These are phyloP conservation scores for Caradrina kadenii DNA, from an alignment of 2,888 invertebrate species.

Conservation along the genomic window DNA sequence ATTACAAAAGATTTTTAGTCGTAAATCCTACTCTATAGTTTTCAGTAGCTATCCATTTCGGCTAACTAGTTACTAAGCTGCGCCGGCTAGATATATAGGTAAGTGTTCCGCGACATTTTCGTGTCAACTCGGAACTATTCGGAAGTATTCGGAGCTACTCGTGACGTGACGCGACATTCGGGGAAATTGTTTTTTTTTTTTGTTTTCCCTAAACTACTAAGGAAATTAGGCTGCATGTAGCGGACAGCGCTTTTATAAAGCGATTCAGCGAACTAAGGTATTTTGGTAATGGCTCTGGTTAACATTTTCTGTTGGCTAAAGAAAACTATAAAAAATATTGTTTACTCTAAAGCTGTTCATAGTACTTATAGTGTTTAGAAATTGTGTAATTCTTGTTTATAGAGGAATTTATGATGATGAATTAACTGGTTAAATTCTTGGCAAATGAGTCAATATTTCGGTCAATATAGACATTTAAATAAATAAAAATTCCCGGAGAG, in stretches of 20 bases:
- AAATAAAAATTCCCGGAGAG: too few relatives aligned
- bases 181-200: conserved; percentile 68
- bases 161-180: conserved; percentile 64
- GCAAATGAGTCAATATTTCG: too few relatives aligned
- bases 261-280: conserved; percentile 19
- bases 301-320: not conserved
- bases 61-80: conserved; percentile 71
- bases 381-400: too few relatives aligned
- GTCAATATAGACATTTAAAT: too few relatives aligned
- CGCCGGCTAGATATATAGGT: conserved; percentile 68
- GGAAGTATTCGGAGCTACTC: conserved; percentile 48
- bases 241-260: conserved; percentile 21
- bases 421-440: too few relatives aligned
- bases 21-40: conserved; percentile 51
- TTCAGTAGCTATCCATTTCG: conserved; percentile 64
- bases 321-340: too few relatives aligned
- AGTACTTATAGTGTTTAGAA: too few relatives aligned
- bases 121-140: conserved; percentile 32
- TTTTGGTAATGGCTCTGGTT: conserved; percentile 26
- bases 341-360: too few relatives aligned
- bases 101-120: conserved; percentile 63
- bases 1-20: not conserved
- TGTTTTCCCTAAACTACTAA: conserved; percentile 52
- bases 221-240: conserved; percentile 50
- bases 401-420: too few relatives aligned